phyloP scores from a whole-genome alignment of 2,888 invertebrate species.

The Baccha elongata region DNA sequence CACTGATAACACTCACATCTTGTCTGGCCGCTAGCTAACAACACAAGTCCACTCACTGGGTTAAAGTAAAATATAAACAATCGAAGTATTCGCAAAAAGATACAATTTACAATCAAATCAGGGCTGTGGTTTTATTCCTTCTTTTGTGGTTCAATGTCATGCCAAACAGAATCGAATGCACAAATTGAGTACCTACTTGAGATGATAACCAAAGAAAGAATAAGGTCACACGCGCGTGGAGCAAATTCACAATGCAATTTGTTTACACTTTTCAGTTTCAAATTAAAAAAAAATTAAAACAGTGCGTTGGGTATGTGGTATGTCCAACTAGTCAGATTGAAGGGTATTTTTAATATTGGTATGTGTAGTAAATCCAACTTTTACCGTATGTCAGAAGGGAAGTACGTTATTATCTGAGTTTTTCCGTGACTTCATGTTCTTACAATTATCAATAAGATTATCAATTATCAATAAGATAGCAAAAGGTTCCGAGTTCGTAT shows the following conservation, averaged over 20 bases:
- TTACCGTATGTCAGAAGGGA: no score
- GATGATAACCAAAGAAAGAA: constrained; percentile 40
- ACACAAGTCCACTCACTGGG: background rate
- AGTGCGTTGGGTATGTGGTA: no score
- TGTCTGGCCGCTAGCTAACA: background rate
- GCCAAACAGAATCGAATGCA: constrained; percentile 39
- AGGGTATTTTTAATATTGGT: no score
- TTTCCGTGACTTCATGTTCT: no score
- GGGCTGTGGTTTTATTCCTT: constrained; percentile 6
- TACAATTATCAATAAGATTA: no score
- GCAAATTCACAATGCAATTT: constrained; percentile 13
- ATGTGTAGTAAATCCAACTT: no score
- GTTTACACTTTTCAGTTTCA: constrained; percentile 37
- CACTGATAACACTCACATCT: constrained; percentile 12
- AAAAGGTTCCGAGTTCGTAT: no score
- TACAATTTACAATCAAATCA: constrained; percentile 16
- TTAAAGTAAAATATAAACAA: background rate
- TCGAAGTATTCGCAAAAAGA: background rate
- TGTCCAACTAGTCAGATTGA: no score
- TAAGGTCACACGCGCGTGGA: constrained; percentile 58
- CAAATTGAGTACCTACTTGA: constrained; percentile 15
- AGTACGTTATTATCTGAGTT: no score
- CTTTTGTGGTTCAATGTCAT: constrained; percentile 54
- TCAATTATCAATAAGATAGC: no score
- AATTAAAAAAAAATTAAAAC: constrained; percentile 5